Conservation (phyloP, 2,113 vertebrate species). For the Leucoraja erinaceus region DNA sequence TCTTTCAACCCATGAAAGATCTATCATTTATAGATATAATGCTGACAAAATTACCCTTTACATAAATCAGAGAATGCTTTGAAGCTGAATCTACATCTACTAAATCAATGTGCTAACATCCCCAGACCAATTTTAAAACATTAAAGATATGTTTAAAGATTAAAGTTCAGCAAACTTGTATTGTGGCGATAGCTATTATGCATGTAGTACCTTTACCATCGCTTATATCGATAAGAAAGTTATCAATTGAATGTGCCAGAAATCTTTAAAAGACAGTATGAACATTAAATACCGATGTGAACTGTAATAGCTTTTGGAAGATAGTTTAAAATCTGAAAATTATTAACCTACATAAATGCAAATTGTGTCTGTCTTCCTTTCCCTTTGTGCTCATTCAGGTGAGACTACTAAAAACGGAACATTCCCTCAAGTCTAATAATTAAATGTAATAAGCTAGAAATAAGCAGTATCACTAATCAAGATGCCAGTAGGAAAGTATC, state of each 20-base stretch:
- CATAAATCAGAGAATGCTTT: neutral
- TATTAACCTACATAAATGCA: neutral
- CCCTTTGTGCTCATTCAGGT: neutral
- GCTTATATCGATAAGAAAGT: neutral
- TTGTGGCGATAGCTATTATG: neutral
- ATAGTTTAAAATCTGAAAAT: neutral
- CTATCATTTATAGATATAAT: neutral
- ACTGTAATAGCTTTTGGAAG: neutral
- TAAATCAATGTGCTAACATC: neutral
- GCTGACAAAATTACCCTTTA: neutral
- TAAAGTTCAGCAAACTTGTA: neutral
- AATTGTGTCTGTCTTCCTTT: slow-evolving; percentile 1
- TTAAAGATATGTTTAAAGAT: no score
- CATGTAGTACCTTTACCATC: neutral
- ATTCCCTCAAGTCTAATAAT: slow-evolving; percentile 2
- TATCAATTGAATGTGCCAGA: neutral
- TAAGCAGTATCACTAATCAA: neutral
- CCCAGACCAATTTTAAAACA: neutral
- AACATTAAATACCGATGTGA: neutral
- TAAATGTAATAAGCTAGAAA: neutral
- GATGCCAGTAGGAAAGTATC: neutral
- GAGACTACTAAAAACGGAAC: neutral
- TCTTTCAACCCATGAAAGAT: neutral
- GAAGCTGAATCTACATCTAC: neutral
- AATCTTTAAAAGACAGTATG: neutral